Conservation (phyloP, 2,888 invertebrate species). For the Scotopteryx bipunctaria region DNA sequence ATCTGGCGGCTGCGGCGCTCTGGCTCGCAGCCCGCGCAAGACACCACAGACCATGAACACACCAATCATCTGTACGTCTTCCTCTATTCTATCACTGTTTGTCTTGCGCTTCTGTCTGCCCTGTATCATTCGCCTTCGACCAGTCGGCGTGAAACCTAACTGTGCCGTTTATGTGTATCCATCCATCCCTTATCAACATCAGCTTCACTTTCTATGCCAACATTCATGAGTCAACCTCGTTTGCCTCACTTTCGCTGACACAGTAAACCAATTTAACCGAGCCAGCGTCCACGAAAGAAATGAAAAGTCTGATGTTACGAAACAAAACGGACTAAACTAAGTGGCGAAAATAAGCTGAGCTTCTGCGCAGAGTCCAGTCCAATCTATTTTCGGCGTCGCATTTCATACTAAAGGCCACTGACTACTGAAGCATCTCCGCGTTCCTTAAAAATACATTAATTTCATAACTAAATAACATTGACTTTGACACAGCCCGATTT, state of each 20-base stretch:
- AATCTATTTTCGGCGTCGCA: slow-evolving; percentile 52
- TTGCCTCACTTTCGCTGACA: slow-evolving; percentile 14
- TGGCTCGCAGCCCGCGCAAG: slow-evolving; percentile 78
- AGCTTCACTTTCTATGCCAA: not conserved
- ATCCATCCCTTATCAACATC: not conserved
- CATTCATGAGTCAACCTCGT: slow-evolving; percentile 5
- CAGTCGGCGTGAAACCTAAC: not conserved
- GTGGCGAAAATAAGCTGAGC: slow-evolving; percentile 47
- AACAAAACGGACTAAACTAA: slow-evolving; percentile 47
- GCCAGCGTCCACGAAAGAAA: slow-evolving; percentile 15
- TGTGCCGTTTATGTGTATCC: no score
- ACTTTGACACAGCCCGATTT: no score
- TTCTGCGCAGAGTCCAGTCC: slow-evolving; percentile 51
- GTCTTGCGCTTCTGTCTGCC: slow-evolving; percentile 50
- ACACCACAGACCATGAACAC: slow-evolving; percentile 80
- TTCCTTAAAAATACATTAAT: no score
- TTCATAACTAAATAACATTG: no score
- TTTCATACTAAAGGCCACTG: slow-evolving; percentile 41
- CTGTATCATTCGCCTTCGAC: no score
- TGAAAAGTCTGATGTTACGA: slow-evolving; percentile 35
- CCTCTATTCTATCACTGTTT: slow-evolving; percentile 63
- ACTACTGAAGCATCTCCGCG: slow-evolving; percentile 3
- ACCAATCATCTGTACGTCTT: slow-evolving; percentile 82
- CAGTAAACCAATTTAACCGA: slow-evolving; percentile 14
- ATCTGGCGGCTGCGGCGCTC: slow-evolving; percentile 86